Evolutionary conservation across 2,888 invertebrate species (phyloP).

Genomic region (Chirona hameri): DNA sequence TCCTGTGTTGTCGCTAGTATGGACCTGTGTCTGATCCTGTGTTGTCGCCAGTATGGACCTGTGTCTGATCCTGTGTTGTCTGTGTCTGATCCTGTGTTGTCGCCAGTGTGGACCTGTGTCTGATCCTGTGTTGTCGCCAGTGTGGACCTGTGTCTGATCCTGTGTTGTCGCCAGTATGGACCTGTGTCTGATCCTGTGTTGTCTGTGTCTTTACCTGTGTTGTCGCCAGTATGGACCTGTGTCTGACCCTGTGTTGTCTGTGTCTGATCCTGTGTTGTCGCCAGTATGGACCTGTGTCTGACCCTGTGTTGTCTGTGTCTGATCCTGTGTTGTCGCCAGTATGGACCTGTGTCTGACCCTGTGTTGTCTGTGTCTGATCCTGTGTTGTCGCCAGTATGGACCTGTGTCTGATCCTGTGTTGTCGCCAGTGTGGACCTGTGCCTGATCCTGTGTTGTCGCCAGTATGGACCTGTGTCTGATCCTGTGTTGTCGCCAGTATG

Average conservation of each 20-base stretch:
- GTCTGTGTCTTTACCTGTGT: too few species aligned
- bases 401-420: conserved; percentile 50
- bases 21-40: conserved; percentile 23
- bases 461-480: conserved; percentile 1
- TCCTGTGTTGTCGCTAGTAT: not conserved
- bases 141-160: conserved; percentile 72
- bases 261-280: conserved; percentile 30
- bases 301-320: too few species aligned
- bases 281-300: conserved; percentile 61
- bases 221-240: not conserved
- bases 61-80: conserved; percentile 42
- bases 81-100: too few species aligned
- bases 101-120: not conserved
- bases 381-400: conserved; percentile 55
- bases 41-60: conserved; percentile 60
- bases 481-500: conserved; percentile 52
- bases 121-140: conserved; percentile 44
- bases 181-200: too few species aligned
- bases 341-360: too few species aligned
- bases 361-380: not conserved
- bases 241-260: too few species aligned
- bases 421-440: too few species aligned
- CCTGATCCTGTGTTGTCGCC: too few species aligned
- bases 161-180: too few species aligned
- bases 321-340: too few species aligned